phyloP scores from a whole-genome alignment of 1,140 invertebrate genomes.

The Macrotrachela quadricornifera region DNA sequence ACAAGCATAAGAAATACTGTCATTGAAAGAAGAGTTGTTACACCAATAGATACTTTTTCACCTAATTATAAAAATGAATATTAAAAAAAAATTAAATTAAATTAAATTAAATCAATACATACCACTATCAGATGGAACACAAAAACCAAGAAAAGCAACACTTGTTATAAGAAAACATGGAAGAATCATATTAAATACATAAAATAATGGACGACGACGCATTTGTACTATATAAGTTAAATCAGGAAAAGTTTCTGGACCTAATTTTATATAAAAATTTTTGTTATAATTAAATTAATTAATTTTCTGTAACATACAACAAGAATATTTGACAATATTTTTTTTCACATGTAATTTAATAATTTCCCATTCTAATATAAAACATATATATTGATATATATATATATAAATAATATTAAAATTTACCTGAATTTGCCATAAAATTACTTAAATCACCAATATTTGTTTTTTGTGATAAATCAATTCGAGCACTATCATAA shows the following conservation, averaged over 20 bases:
- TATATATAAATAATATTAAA: too few species aligned
- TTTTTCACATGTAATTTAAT: constrained; percentile 46
- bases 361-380: constrained; percentile 35
- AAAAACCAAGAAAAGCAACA: constrained; percentile 64
- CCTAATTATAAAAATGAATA: constrained; percentile 26
- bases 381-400: too few species aligned
- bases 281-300: too few species aligned
- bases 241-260: constrained; percentile 23
- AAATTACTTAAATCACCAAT: constrained; percentile 31
- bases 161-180: constrained; percentile 63
- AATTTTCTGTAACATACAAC: constrained; percentile 31
- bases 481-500: constrained; percentile 16
- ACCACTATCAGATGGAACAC: constrained; percentile 64
- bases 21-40: constrained; percentile 69
- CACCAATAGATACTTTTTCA: constrained; percentile 45
- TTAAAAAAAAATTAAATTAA: too few species aligned
- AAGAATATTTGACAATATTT: constrained; percentile 47
- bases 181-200: constrained; percentile 69
- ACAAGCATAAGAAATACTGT: constrained; percentile 82
- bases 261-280: too few species aligned
- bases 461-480: constrained; percentile 14
- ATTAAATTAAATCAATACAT: too few species aligned
- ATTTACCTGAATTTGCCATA: constrained; percentile 17
- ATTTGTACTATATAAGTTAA: constrained; percentile 35
- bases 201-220: constrained; percentile 58